Percentiles rank a stretch among this genome's conserved stretches.
Evolutionary conservation across 2,797 vertebrate species (phyloP).

Genomic region (Neoniphon sammara): DNA sequence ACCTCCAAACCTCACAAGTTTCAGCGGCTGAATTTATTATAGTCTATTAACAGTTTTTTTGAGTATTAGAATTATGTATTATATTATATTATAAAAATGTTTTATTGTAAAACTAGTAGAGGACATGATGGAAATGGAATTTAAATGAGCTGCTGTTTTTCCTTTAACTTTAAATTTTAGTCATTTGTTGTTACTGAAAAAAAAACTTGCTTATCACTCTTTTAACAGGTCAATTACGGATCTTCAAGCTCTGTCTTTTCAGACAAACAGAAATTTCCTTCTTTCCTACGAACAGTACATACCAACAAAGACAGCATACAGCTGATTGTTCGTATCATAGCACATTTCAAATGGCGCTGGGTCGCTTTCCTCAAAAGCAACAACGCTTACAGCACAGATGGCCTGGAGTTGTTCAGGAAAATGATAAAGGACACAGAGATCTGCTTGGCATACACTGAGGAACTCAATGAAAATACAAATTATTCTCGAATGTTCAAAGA

Average conservation of each 20-base stretch:
- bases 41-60: too few species aligned
- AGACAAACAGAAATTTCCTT: slow-evolving; percentile 74
- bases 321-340: slow-evolving; percentile 78
- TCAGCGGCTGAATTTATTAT: too few species aligned
- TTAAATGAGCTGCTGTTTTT: neutral
- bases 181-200: too few species aligned
- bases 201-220: neutral
- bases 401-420: slow-evolving; percentile 69
- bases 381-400: slow-evolving; percentile 74
- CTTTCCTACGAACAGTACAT: slow-evolving; percentile 85
- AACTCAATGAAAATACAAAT: slow-evolving; percentile 26
- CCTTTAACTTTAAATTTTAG: neutral
- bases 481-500: slow-evolving; percentile 64
- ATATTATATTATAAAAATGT: too few species aligned
- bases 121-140: too few species aligned
- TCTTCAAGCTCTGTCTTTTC: slow-evolving; percentile 71
- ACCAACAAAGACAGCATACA: slow-evolving; percentile 80
- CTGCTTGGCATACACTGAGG: slow-evolving; percentile 82
- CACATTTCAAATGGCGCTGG: slow-evolving; percentile 86
- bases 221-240: slow-evolving; percentile 79
- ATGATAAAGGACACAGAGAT: slow-evolving; percentile 53
- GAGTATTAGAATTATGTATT: too few species aligned
- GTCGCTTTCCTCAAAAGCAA: slow-evolving; percentile 82
- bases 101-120: too few species aligned
- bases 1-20: too few species aligned